phyloP scores from a whole-genome alignment of 2,797 vertebrate genomes.

The Hydrophis major region DNA sequence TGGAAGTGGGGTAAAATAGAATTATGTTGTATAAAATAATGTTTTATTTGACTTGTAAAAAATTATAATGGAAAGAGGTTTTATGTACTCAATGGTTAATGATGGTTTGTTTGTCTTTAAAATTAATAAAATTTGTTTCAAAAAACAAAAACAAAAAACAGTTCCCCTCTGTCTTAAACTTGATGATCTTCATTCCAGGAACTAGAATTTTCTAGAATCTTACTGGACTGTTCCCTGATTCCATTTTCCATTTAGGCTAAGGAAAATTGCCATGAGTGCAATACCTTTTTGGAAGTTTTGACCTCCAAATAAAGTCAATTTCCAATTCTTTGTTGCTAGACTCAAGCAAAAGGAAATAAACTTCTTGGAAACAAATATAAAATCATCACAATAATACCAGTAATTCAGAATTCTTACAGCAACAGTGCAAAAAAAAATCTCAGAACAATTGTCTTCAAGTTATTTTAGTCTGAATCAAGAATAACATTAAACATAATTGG shows the following conservation, averaged over 20 bases:
- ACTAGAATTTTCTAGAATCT: not conserved
- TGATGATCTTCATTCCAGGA: not conserved
- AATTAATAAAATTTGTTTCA: too few species aligned
- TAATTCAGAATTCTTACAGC: not conserved
- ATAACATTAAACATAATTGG: not conserved
- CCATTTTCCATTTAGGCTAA: not conserved
- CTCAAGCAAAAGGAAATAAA: not conserved
- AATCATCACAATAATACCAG: not conserved
- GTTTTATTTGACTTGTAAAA: too few species aligned
- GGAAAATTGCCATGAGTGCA: not conserved
- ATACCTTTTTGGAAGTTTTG: not conserved
- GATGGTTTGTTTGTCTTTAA: too few species aligned
- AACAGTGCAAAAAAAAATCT: not conserved
- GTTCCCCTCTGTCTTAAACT: not conserved
- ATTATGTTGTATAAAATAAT: too few species aligned
- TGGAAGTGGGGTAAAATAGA: too few species aligned
- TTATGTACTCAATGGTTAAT: too few species aligned
- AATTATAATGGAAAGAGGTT: too few species aligned
- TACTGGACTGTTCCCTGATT: not conserved
- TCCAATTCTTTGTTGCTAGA: not conserved
- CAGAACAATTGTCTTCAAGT: not conserved
- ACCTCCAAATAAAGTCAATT: not conserved
- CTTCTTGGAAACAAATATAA: not conserved
- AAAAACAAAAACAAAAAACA: too few species aligned
- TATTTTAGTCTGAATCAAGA: not conserved